Base-by-base conservation (phyloP, 2,888 invertebrate species). In the Heliconius ethilla region DNA sequence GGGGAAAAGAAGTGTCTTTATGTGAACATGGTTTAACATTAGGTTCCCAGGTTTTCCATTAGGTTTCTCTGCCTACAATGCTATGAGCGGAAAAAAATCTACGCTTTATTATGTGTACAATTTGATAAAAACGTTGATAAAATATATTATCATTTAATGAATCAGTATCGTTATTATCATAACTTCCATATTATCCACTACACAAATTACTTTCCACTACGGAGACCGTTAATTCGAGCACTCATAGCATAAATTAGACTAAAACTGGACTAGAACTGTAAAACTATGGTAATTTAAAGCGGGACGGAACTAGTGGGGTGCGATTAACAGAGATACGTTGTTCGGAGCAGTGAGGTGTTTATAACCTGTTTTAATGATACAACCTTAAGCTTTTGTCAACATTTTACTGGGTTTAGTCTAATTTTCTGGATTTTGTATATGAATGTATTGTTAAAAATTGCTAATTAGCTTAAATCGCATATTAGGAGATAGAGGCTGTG, bases 241-340 rank as follows among this genome's bases (percentile, higher is more conserved):
- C 66, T 78, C 70, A 55, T 63, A 78, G 80, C 77, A 80, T 79
- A 80, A 81, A 81, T 80, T 81, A 78, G 72, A 75, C 81, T 80
- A 74, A 79, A 81, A 81, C 76, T 75, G 76, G 65, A 66, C 70
- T 78, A 75, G 75, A 81, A 80, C 76, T 80, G 78, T 81, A 80
- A 80, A 81, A 81, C 81, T 81, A 81, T 81, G 81, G 76, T 78
- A 80, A 81, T 81, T 78, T 75, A 75, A 78, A 66, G 45, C 66
- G 80, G 78, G 78, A 78, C 79, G 69, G 76, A 77, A 76, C 67
- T 78, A 70, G 77, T 67, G 74, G 79, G 80, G 72, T 37, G 75
- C 75, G 78, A 81, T 81, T 77, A 81, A 76, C 79, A 29, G 75
- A 79, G 76, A 81, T 75, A 76, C 79, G 79, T 79, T 78, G 79